Evolutionary conservation across 2,888 invertebrate species (phyloP), one percentile per base, ranked within the genome.

Genomic region (Labia minor): DNA sequence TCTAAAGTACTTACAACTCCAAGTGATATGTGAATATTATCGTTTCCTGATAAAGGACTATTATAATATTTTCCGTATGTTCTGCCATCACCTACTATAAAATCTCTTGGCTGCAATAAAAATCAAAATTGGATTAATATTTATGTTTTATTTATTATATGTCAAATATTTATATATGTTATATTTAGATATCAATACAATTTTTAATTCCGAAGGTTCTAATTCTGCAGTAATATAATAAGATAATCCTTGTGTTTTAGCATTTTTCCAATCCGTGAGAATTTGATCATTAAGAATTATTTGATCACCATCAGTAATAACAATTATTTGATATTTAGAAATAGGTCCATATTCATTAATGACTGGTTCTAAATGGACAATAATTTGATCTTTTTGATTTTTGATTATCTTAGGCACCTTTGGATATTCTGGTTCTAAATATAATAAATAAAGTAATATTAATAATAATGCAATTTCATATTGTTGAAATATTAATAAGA

Each of bases 141-240:
- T n/a, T n/a, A n/a, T n/a, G n/a, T n/a, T 14, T 63, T 19, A 14
- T 1, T 63, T 3, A 18, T 19, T n/a, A 14, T n/a, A 16, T 18
- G 16, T 63, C n/a, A n/a, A n/a, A n/a, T n/a, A n/a, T n/a, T n/a
- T n/a, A n/a, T n/a, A n/a, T n/a, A 65, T 33, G 26, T n/a, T n/a
- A n/a, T n/a, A n/a, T n/a, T n/a, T n/a, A n/a, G n/a, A n/a, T 37
- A 67, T 65, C 37, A 67, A 61, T 66, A 21, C 49, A 61, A 37
- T 18, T 37, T 19, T 49, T 16, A 49, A 14, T n/a, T 49, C 83
- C 71, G 85, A 81, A 19, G 87, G 85, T 66, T 85, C 82, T 68
- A 95, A 78, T 76, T 92, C 89, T 0, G 90, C 94, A 4, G 92
- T 83, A 26, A 94, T 86, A 74, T 95, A 95, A 75, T 90, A 93